Evolutionary conservation across 2,888 invertebrate genomes (phyloP).

Genomic region (Mesorhabditis spiculigera): DNA sequence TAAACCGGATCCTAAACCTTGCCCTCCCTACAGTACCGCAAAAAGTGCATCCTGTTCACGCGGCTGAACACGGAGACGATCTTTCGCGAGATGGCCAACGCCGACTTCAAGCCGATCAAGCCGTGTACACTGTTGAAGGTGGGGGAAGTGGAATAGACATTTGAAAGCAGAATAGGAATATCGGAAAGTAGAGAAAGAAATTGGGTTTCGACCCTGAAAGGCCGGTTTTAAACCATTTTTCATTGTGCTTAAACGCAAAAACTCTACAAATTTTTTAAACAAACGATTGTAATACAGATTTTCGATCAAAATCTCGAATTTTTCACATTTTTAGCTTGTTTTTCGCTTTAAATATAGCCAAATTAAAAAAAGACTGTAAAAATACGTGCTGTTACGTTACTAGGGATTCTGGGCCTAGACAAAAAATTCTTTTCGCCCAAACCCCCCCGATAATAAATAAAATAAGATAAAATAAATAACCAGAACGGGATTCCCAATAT

Average conservation of each 20-base stretch:
- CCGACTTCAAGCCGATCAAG: conserved; percentile 32
- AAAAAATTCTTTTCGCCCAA: too few species aligned
- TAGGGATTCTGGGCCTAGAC: neutral
- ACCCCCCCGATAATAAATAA: too few species aligned
- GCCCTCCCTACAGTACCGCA: conserved; percentile 31
- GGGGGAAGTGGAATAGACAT: neutral
- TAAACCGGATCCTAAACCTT: neutral
- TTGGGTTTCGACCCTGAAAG: neutral
- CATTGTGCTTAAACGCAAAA: neutral
- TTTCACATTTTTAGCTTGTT: too few species aligned
- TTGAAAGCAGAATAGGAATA: neutral
- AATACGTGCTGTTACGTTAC: neutral
- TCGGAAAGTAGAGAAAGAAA: conserved; percentile 6
- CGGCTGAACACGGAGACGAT: conserved; percentile 17
- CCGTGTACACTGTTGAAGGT: conserved; percentile 27
- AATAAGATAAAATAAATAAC: too few species aligned
- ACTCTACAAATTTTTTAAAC: too few species aligned
- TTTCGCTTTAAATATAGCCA: too few species aligned
- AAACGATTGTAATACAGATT: too few species aligned
- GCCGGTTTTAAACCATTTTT: neutral
- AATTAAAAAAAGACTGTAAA: neutral
- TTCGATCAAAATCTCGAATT: too few species aligned
- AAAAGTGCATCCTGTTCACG: conserved; percentile 29
- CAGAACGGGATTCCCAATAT: too few species aligned
- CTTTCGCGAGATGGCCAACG: conserved; percentile 30